Evolutionary conservation across 35 echinoderm and acorn worm genomes (phyloP), one percentile per base, ranked within the genome.

Genomic region (Stichopus chloronotus): DNA sequence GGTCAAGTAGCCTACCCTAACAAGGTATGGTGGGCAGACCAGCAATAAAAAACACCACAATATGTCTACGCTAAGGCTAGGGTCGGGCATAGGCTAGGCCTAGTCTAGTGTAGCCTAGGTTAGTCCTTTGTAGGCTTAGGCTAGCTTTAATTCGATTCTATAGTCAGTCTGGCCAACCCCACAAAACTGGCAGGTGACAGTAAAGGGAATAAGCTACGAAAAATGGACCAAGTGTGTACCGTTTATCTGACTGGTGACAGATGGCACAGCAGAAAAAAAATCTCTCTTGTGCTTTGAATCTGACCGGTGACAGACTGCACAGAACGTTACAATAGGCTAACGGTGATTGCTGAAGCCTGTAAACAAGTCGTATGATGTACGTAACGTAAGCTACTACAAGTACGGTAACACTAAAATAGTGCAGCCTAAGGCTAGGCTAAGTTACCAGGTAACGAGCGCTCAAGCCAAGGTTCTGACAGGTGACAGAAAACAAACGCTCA

Each of bases 141-240:
- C 14, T 76, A 17, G 30, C 1, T 7, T 12, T 5, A 76, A 8
- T 8, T 24, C 25, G 25, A 76, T 17, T 3, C 72, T 76, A 76
- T 21, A 17, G 4, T 76, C 19, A 17, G 14, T 21, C 3, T 76
- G 72, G 72, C 72, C 72, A 76, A 76, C 16, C 72, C 9, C 72
- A 76, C 72, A 76, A 17, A 11, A 76, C 72, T 76, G 72, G 10
- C 72, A 76, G 72, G 72, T 76, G 72, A 76, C 72, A 76, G 72
- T 76, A 4, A 4, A 8, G 72, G 72, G 11, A 71, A 43, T 43
- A 17, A 76, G 14, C 4, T 76, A 7, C 19, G 72, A 76, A 71
- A 13, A 1, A 71, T 71, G 11, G 11, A 71, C 65, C 65, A 71
- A 43, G 30, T 43, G n/a, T 17, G 72, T 11, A 76, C 72, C 72